A percentile compares a stretch with the other conserved stretches of the same genome.
Evolutionary conservation across 1,140 invertebrate species (phyloP).

Genomic region (Lysiphlebus fabarum): DNA sequence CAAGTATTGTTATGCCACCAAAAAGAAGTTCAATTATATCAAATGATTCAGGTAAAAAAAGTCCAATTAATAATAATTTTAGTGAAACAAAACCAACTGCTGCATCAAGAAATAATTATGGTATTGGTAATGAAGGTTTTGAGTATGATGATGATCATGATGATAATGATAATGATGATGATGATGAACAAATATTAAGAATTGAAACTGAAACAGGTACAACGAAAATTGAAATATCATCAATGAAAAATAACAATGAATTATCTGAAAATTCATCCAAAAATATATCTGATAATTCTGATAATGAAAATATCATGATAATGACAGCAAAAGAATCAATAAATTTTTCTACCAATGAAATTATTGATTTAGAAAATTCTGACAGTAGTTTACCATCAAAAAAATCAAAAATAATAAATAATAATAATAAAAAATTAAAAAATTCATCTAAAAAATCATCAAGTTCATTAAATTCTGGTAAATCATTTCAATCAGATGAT

Average conservation of each 20-base stretch:
- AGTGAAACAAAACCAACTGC: constrained; percentile 26
- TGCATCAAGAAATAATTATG: constrained; percentile 27
- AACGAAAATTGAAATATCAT: constrained; percentile 38
- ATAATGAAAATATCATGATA: no score
- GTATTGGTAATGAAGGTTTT: constrained; percentile 40
- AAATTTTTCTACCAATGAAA: no score
- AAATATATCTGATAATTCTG: background rate
- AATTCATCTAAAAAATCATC: no score
- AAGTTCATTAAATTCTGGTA: no score
- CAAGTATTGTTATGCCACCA: constrained; percentile 30
- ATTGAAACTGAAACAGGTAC: constrained; percentile 43
- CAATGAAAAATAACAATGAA: constrained; percentile 5
- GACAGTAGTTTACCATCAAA: no score
- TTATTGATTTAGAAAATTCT: no score
- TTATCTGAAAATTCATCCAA: constrained; percentile 2
- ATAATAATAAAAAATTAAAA: background rate
- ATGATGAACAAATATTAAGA: constrained; percentile 38
- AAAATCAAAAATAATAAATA: no score
- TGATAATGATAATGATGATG: constrained; percentile 29
- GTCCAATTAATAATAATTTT: constrained; percentile 13
- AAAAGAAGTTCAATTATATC: constrained; percentile 22
- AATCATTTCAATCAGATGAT: background rate
- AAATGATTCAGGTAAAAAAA: constrained; percentile 25
- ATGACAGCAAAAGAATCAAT: no score
- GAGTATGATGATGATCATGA: constrained; percentile 33